phyloP scores from a whole-genome alignment of 2,888 invertebrate species.

The Ormyrus pomaceus region DNA sequence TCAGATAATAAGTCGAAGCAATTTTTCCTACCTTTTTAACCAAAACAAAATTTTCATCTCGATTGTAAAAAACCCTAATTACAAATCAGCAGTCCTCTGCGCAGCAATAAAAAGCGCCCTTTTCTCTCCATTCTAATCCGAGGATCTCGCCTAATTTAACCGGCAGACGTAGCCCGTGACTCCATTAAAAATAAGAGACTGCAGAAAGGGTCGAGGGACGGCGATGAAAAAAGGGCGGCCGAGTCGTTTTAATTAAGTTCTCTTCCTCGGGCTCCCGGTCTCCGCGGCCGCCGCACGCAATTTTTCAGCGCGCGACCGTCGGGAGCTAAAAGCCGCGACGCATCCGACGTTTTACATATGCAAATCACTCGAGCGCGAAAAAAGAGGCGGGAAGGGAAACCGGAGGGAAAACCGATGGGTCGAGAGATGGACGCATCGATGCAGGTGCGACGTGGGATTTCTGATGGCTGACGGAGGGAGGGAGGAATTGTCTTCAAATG shows the following conservation, averaged over 20 bases:
- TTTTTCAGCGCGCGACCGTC: constrained; percentile 15
- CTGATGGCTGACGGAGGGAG: too few species aligned
- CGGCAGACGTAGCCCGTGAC: neutral
- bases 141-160: constrained; percentile 7
- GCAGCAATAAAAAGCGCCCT: neutral
- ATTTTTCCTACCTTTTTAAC: too few species aligned
- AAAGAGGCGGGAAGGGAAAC: neutral
- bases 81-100: too few species aligned
- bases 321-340: neutral
- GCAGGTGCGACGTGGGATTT: too few species aligned
- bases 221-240: neutral
- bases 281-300: constrained; percentile 8
- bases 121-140: neutral
- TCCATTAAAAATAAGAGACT: constrained; percentile 10
- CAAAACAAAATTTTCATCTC: too few species aligned
- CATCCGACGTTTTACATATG: constrained; percentile 41
- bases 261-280: neutral
- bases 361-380: constrained; percentile 20
- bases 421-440: too few species aligned
- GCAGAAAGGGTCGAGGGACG: neutral
- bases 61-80: too few species aligned
- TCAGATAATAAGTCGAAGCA: too few species aligned
- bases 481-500: too few species aligned
- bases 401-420: neutral
- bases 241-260: constrained; percentile 40